Conservation (phyloP, 2,113 vertebrate species). For the Polyodon spathula region DNA sequence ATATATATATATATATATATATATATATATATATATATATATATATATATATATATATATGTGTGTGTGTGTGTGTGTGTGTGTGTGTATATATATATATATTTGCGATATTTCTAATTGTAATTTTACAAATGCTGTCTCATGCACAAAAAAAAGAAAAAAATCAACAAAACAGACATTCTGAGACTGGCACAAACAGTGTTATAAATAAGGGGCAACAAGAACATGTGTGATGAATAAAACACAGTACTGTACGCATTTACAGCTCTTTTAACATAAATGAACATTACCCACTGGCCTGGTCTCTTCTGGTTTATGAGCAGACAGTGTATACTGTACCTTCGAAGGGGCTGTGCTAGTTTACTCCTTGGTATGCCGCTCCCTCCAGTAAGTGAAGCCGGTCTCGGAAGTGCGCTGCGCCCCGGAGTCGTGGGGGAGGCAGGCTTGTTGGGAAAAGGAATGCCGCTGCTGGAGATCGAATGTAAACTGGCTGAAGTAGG, state of each 20-base stretch:
- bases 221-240: neutral
- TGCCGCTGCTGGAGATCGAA: conserved; percentile 63
- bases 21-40: too few species aligned
- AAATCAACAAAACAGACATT: neutral
- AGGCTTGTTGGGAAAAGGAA: conserved; percentile 73
- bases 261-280: neutral
- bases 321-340: conserved; percentile 47
- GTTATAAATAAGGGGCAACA: neutral
- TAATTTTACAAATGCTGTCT: too few species aligned
- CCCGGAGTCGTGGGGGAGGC: conserved; percentile 46
- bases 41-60: too few species aligned
- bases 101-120: too few species aligned
- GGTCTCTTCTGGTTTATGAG: too few species aligned
- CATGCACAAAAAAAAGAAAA: too few species aligned
- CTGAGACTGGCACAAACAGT: neutral
- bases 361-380: conserved; percentile 81
- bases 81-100: too few species aligned
- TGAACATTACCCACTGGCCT: neutral
- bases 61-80: too few species aligned
- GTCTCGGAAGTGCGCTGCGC: conserved; percentile 85
- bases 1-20: too few species aligned
- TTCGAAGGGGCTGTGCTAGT: conserved; percentile 82
- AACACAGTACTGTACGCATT: neutral
- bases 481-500: conserved; percentile 60
- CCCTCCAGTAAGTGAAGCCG: conserved; percentile 71